A percentile compares a stretch with the other conserved stretches of the same genome.
phyloP scores from a whole-genome alignment of 2,888 invertebrate species.

The Oligia latruncula region DNA sequence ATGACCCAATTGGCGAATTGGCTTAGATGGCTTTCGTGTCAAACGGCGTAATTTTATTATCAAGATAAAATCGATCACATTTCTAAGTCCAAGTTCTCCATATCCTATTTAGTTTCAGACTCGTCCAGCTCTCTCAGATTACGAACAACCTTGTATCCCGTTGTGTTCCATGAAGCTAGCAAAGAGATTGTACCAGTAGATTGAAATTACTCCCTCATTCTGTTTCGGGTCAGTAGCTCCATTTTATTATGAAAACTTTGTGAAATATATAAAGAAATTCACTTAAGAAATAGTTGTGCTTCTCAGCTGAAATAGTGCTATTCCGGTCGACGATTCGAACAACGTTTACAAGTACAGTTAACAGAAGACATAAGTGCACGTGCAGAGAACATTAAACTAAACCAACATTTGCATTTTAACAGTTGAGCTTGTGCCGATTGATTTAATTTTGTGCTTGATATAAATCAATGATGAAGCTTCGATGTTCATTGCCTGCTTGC shows the following conservation, averaged over 20 bases:
- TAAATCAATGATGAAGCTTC: not conserved
- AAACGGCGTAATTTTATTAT: not conserved
- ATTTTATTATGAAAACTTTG: conserved; percentile 50
- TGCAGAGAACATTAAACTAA: not conserved
- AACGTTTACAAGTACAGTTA: conserved; percentile 6
- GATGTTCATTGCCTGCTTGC: not conserved
- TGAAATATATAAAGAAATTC: conserved; percentile 52
- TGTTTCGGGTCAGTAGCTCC: conserved; percentile 46
- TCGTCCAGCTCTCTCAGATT: not conserved
- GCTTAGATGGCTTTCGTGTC: not conserved
- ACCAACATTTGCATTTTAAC: not conserved
- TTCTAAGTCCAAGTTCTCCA: not conserved
- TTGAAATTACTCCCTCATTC: conserved; percentile 45
- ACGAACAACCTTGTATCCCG: conserved; percentile 14
- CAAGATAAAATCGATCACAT: not conserved
- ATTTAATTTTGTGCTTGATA: not conserved
- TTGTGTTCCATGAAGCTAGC: conserved; percentile 27
- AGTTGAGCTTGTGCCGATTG: not conserved
- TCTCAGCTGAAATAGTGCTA: conserved; percentile 6
- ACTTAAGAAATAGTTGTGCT: conserved; percentile 44
- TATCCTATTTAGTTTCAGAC: not conserved
- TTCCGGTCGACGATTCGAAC: conserved; percentile 18
- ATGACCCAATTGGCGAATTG: conserved; percentile 2
- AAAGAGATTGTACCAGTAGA: conserved; percentile 31
- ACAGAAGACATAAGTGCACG: conserved; percentile 5